A percentile compares a stretch with the other conserved stretches of the same genome.
These are phyloP conservation scores for Andrena cerasifolii DNA, from an alignment of 1,140 invertebrate genomes.

Conservation along the genomic window DNA sequence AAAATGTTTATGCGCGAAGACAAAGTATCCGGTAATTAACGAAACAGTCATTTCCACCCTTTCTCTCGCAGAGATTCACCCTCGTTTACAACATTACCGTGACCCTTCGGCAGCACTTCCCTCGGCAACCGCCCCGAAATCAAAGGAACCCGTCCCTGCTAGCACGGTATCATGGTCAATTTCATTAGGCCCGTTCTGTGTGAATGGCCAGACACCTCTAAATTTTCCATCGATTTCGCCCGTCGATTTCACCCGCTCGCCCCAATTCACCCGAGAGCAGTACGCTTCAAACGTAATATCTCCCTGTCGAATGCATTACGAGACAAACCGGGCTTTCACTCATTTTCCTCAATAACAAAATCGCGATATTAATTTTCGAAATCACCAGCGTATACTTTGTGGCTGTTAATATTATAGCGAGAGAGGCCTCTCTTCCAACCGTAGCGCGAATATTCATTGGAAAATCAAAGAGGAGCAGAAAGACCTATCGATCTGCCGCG, in stretches of 20 bases:
- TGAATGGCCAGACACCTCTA: conserved; percentile 59
- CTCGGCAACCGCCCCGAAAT: conserved; percentile 56
- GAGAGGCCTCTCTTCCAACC: too few relatives aligned
- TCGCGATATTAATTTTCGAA: background rate
- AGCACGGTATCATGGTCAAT: conserved; percentile 64
- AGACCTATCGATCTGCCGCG: background rate
- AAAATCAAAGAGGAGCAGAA: too few relatives aligned
- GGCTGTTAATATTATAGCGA: too few relatives aligned
- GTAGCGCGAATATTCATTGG: too few relatives aligned
- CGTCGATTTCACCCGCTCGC: too few relatives aligned
- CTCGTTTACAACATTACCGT: conserved; percentile 60
- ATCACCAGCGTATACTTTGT: too few relatives aligned
- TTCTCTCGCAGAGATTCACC: conserved; percentile 56
- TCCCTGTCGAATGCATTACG: too few relatives aligned
- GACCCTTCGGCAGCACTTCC: conserved; percentile 60
- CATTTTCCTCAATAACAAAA: too few relatives aligned
- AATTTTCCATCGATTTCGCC: conserved; percentile 61
- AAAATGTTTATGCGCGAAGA: conserved; percentile 28
- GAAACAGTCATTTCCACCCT: conserved; percentile 51
- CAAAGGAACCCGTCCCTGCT: conserved; percentile 61
- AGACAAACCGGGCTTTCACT: background rate
- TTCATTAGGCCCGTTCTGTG: conserved; percentile 60
- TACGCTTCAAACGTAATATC: background rate
- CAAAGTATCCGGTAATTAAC: conserved; percentile 50
- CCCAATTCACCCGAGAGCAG: conserved; percentile 23